Base-by-base conservation (phyloP, 2,113 vertebrate species). In the Catharus minimus region DNA sequence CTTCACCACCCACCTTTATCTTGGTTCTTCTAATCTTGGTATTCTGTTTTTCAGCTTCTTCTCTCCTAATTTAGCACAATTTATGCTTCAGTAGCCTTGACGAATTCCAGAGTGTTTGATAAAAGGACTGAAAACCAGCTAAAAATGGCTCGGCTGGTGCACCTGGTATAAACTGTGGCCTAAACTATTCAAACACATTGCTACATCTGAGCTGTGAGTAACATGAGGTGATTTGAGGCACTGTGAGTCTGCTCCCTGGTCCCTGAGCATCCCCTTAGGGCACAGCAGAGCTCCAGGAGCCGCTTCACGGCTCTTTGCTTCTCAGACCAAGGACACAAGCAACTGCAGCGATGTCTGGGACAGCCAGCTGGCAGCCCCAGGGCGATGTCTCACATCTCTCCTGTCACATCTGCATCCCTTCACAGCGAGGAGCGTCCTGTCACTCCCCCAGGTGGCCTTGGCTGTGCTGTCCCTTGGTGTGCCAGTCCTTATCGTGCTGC, bases 401-500 rank as follows among this genome's bases (percentile, higher is more conserved):
- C 55, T 41, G 1, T 60, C 69, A 15, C 21, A 15, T 52, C 18
- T 89, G 75, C 88, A 58, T n/a, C 13, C 17, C 1, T 55, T 44
- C 38, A 1, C 67, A 39, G 71, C 13, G 0, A 46, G 72, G 41
- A 69, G 50, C 74, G 28, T 7, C n/a, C 33, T 53, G 15, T 7
- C 55, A n/a, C 27, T 73, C 18, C 33, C 27, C 4, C 2, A 6
- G 30, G n/a, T 14, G 55, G 41, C 12, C 9, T 12, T 8, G 43
- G 23, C 9, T 15, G 22, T 1, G 7, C 15, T 47, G 11, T 24
- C 50, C 24, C 47, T 36, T 1, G 1, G 15, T 2, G 1, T 10
- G 28, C 33, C 13, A 0, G 26, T 28, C 55, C 28, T 20, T 16
- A 4, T 0, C 13, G 23, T 1, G 21, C 61, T 5, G 8, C 6